Base-by-base conservation (phyloP, 1,140 invertebrate genomes). In the Drosophila serrata region DNA sequence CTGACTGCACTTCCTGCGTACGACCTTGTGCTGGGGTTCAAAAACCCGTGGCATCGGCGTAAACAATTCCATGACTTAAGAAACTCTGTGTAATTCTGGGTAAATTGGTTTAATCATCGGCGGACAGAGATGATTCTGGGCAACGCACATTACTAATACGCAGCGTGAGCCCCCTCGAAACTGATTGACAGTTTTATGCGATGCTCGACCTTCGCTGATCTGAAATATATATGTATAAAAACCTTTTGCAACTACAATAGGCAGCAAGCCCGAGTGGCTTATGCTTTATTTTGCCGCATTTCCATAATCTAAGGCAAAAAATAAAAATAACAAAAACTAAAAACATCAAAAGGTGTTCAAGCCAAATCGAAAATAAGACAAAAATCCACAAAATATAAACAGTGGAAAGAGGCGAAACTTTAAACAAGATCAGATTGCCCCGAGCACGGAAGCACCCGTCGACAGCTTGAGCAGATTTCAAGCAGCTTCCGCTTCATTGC, bases 401-500 rank as follows among this genome's bases (percentile, higher is more conserved):
- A 62, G 46, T 62, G 46, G 19, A 37, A 55, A 53, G 29, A 53
- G 33, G 43, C 65, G 29, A 60, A 48, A 45, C 53, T 72, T 58
- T 59, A 72, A 72, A 72, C 69, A 59, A 72, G 67, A 72, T 72
- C 69, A 59, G 43, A 59, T 72, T 37, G 68, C 65, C 29, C 27
- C 24, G 68, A 72, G 68, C 68, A 43, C 69, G 69, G 69, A 72
- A 72, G 69, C 69, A 72, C 69, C 65, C 69, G 69, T 72, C 57
- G 63, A 46, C 75, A 82, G 45, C 46, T 79, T 29, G 19, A 63
- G 42, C 58, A 59, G 65, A 82, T 75, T 42, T 75, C 56, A 75
- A 57, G 51, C 45, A 79, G 84, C 82, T 87, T 87, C 82, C 82
- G 82, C 69, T 73, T 75, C 69, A 87, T 43, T 75, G 70, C 43